These are phyloP conservation scores for Agrochola lota DNA, from an alignment of 2,888 invertebrate species.

Conservation along the genomic window DNA sequence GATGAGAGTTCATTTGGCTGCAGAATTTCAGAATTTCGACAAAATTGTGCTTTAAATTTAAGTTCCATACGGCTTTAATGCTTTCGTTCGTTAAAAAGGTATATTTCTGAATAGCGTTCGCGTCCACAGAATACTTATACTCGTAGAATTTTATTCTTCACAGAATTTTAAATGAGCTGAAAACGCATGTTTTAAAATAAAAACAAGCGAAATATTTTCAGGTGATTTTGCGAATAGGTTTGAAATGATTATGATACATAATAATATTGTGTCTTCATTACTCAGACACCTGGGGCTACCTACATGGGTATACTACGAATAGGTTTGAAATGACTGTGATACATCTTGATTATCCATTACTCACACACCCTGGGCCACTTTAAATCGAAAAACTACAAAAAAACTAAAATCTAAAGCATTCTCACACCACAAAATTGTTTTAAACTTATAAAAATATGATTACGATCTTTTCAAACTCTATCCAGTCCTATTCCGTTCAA, in stretches of 20 bases:
- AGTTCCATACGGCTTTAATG: slow-evolving; percentile 70
- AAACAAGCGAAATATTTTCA: neutral
- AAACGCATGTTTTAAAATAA: neutral
- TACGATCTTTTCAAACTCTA: slow-evolving; percentile 29
- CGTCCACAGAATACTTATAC: neutral
- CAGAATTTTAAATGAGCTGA: neutral
- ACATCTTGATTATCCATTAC: neutral
- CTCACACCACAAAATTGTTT: slow-evolving; percentile 1
- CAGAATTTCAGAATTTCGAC: slow-evolving; percentile 70
- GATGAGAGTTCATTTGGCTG: slow-evolving; percentile 70
- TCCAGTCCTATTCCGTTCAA: slow-evolving; percentile 23
- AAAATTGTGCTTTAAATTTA: slow-evolving; percentile 75
- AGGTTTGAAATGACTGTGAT: slow-evolving; percentile 1
- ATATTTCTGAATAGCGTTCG: slow-evolving; percentile 38
- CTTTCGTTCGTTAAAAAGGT: slow-evolving; percentile 68
- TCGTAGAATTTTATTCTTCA: slow-evolving; percentile 6
- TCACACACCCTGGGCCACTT: neutral
- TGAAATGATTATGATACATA: slow-evolving; percentile 1
- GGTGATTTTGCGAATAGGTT: neutral
- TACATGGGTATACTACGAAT: neutral
- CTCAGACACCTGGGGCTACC: neutral
- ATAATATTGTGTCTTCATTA: neutral
- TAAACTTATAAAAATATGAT: slow-evolving; percentile 26
- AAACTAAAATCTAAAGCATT: neutral
- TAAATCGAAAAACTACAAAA: neutral